A percentile compares a stretch with the other conserved stretches of the same genome.
Conservation (phyloP, 2,888 invertebrate species). For the Macrophya annulata region DNA sequence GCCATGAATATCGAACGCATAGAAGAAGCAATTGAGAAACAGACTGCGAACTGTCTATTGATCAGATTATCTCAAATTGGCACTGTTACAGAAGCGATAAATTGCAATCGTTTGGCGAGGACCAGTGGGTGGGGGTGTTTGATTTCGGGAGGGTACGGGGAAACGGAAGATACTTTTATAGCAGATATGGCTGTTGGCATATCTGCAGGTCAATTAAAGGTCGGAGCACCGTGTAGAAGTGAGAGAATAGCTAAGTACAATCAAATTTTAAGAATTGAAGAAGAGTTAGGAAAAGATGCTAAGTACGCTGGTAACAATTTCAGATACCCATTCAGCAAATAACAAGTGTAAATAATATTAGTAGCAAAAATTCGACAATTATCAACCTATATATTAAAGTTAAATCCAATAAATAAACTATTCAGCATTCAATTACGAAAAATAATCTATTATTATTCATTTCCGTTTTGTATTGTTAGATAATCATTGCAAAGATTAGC, state of each 20-base stretch:
- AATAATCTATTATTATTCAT: background rate
- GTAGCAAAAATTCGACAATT: background rate
- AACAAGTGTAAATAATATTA: background rate
- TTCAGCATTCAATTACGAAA: background rate
- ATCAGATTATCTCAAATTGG: constrained; percentile 72
- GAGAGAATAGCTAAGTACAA: constrained; percentile 75
- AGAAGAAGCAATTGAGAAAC: constrained; percentile 71
- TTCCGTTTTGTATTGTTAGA: background rate
- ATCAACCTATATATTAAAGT: background rate
- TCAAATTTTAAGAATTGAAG: constrained; percentile 75
- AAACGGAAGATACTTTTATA: constrained; percentile 75
- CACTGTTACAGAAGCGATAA: constrained; percentile 73
- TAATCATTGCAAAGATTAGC: background rate
- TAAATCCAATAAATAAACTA: background rate
- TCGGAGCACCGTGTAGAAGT: constrained; percentile 73
- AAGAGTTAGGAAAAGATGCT: constrained; percentile 73
- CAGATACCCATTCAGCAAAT: constrained; percentile 46
- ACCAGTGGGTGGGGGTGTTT: constrained; percentile 70
- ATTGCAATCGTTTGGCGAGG: constrained; percentile 70
- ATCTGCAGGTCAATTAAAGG: constrained; percentile 72
- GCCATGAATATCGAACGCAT: constrained; percentile 73
- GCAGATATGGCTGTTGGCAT: constrained; percentile 74
- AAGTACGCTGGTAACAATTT: constrained; percentile 69
- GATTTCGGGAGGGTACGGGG: constrained; percentile 69
- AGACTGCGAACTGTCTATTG: constrained; percentile 70